A percentile compares a stretch with the other conserved stretches of the same genome.
Evolutionary conservation across 2,113 vertebrate genomes (phyloP).

Genomic region (Vombatus ursinus): DNA sequence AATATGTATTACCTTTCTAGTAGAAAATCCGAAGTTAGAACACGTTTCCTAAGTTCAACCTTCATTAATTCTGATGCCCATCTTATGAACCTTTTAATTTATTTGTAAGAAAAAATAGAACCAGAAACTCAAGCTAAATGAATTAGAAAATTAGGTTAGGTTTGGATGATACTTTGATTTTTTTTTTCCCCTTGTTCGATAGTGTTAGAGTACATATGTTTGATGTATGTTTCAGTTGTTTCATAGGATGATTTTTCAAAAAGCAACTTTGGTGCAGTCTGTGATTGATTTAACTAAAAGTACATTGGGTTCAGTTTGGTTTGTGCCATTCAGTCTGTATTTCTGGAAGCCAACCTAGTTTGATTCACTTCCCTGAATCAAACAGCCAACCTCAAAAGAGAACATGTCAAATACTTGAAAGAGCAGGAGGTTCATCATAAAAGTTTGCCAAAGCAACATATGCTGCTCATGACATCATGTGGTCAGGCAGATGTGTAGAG

Average conservation of each 20-base stretch:
- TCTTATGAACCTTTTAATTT: not conserved
- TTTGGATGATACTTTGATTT: not conserved
- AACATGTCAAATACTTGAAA: not conserved
- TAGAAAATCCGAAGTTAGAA: not conserved
- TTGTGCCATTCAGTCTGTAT: not conserved
- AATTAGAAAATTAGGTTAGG: not conserved
- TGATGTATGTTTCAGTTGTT: not conserved
- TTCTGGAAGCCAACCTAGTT: conserved; percentile 22
- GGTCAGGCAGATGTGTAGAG: not conserved
- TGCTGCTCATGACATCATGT: not conserved
- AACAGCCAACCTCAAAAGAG: conserved; percentile 22
- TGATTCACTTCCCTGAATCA: conserved; percentile 19
- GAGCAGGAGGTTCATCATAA: not conserved
- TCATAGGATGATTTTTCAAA: not conserved
- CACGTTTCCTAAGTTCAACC: not conserved
- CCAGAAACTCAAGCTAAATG: not conserved
- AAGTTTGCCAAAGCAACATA: not conserved
- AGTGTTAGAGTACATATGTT: not conserved
- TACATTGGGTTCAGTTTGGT: not conserved
- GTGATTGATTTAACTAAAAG: conserved; percentile 3
- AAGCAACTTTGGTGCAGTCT: not conserved
- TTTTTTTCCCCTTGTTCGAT: not conserved
- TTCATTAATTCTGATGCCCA: not conserved
- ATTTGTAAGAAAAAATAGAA: not conserved
- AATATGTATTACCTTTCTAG: not conserved